Percentiles rank a stretch among this genome's conserved stretches.
Evolutionary conservation across 2,113 vertebrate genomes (phyloP).

Genomic region (Kobus ellipsiprymnus): DNA sequence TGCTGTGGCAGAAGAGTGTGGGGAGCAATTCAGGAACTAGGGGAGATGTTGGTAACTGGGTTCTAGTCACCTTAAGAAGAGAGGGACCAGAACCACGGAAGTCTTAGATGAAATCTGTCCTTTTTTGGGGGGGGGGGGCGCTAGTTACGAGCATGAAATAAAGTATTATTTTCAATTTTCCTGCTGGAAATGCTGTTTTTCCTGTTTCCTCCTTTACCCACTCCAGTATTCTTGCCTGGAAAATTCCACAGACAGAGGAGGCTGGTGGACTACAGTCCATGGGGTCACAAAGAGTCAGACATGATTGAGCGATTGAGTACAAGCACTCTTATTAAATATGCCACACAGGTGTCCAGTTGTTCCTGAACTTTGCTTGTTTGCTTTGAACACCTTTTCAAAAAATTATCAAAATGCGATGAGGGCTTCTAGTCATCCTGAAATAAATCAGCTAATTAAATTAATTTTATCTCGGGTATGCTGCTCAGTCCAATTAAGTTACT

Average conservation of each 20-base stretch:
- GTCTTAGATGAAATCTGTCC: not conserved
- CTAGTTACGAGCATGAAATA: not conserved
- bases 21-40: not conserved
- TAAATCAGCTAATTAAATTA: conserved; percentile 76
- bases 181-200: not conserved
- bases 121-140: not conserved
- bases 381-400: conserved; percentile 60
- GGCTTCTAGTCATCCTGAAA: conserved; percentile 73
- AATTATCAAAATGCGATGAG: conserved; percentile 10
- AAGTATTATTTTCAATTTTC: not conserved
- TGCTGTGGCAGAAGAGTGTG: not conserved
- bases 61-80: not conserved
- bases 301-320: not conserved
- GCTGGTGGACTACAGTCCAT: not conserved
- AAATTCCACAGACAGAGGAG: not conserved
- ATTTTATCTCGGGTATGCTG: conserved; percentile 64
- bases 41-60: not conserved
- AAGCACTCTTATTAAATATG: not conserved
- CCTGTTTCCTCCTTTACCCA: not conserved
- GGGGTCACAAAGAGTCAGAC: not conserved
- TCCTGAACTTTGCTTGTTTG: conserved; percentile 30
- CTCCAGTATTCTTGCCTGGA: not conserved
- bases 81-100: not conserved
- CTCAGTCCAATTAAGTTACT: conserved; percentile 79
- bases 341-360: not conserved